Evolutionary conservation across 2,113 vertebrate species (phyloP), one percentile per base, ranked within the genome.

Genomic region (Heterochromis multidens): DNA sequence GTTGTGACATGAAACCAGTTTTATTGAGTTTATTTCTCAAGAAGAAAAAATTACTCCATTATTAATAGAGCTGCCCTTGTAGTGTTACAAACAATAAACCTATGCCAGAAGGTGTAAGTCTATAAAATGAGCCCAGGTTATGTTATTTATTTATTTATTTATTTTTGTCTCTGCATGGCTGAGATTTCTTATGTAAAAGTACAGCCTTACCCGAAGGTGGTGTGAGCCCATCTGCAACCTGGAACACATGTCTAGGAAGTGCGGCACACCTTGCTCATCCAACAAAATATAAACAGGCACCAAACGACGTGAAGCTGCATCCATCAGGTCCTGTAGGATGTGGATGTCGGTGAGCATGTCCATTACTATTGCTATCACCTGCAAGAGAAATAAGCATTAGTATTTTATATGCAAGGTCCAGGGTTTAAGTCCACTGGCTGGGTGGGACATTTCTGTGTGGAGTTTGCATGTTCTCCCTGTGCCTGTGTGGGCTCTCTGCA

Each of bases 301-400:
- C 4, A 93, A 94, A 54, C 97, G 97, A 35, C 95, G 96, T 2
- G 79, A 96, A 1, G 97, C 96, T 0, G 97, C 97, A 0, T 99
- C 97, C 91, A 99, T 96, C 72, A 99, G 95, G 91, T 99, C 98
- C 5, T 95, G 96, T 87, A 99, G 97, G 92, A 99, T 97, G 37
- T 99, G 97, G 1, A 97, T 82, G 70, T 99, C 98, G 0, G 98
- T 99, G 88, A 99, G 96, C 4, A 97, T 81, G 91, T 99, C 98
- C 98, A 99, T 99, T 85, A 99, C 97, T 56, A 99, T 94, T 1
- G 98, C 98, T 29, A 99, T 94, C 80, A 98, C 96, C 98, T 99
- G 95, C 21, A 84, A 10, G 14, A 85, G 2, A 79, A 70, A 12
- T 8, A 70, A 14, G 21, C 1, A 61, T 58, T 13, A 17, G 23